Conservation (phyloP, 2,888 invertebrate genomes). For the Synergus umbraculus region DNA sequence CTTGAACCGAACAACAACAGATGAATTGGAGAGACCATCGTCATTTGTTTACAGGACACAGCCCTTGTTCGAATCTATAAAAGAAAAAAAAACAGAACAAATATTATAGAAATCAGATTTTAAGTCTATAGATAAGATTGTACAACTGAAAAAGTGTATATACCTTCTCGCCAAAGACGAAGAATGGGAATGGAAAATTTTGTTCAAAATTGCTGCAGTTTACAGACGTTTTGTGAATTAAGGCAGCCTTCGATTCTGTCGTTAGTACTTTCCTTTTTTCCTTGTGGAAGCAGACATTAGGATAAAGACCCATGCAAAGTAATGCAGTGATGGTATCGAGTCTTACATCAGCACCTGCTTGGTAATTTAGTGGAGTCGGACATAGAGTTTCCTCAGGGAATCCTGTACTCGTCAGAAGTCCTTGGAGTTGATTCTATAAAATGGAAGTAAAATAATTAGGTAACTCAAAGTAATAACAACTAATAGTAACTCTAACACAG, state of each 20-base stretch:
- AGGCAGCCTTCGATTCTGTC: conserved; percentile 94
- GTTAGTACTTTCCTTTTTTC: conserved; percentile 97
- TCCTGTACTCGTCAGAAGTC: conserved; percentile 85
- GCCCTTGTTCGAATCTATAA: conserved; percentile 91
- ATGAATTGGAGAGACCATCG: conserved; percentile 97
- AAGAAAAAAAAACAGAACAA: conserved; percentile 11
- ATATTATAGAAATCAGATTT: too few species aligned
- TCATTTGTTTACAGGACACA: conserved; percentile 97
- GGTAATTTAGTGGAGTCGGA: conserved; percentile 86
- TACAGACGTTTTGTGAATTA: conserved; percentile 98
- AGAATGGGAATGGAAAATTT: conserved; percentile 94
- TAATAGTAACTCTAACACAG: neutral
- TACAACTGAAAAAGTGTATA: conserved; percentile 77
- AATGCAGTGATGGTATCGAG: conserved; percentile 91
- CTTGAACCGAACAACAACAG: conserved; percentile 94
- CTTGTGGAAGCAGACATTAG: conserved; percentile 97
- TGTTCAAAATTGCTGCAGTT: conserved; percentile 92
- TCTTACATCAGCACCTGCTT: conserved; percentile 86
- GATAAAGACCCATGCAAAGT: conserved; percentile 94
- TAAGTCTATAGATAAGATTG: too few species aligned
- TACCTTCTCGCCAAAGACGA: conserved; percentile 98
- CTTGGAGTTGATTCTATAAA: conserved; percentile 82
- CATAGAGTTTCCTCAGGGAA: conserved; percentile 93
- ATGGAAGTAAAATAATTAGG: conserved; percentile 32
- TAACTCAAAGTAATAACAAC: neutral